Evolutionary conservation across 2,888 invertebrate genomes (phyloP), one percentile per base, ranked within the genome.

Genomic region (Dyspetes luteomarginatus): DNA sequence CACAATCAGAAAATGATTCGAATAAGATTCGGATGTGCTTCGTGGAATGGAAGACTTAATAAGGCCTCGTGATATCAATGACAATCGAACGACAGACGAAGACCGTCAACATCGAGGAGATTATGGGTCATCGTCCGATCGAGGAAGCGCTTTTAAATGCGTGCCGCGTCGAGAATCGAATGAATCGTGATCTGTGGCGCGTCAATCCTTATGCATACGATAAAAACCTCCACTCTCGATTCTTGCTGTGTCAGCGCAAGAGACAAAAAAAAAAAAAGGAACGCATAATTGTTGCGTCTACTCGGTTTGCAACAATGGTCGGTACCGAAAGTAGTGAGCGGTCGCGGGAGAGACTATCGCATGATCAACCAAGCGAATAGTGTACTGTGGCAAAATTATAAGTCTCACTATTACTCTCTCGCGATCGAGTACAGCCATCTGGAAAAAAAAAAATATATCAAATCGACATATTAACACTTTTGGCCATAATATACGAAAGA

Each of bases 311-410:
- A 69, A 77, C 68, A 52, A 62, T 43, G 22, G n/a, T 36, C 69
- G 43, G 17, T 45, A 36, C 64, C 30, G 58, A 82, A 78, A 74
- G 62, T 81, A 2, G 9, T 9, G 12, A 36, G 12, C 9, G 9
- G 9, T 15, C 28, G 26, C 43, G 68, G 36, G 65, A 24, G 65
- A 48, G 30, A 55, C 77, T 36, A 45, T 71, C 83, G 83, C 82
- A 78, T 85, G 85, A 84, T 80, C 84, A 65, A 71, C 83, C 85
- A 85, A 81, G 85, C 85, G 82, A 43, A 36, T 45, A 64, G 0
- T 62, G 28, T 22, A 45, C 26, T 28, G 19, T 2, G n/a, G 22
- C 72, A 43, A 24, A 15, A 36, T 71, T 50, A 17, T 36, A 22
- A 68, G 17, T 15, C 36, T 41, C 24, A 45, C 58, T 24, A 55